A percentile compares a stretch with the other conserved stretches of the same genome.
Conservation (phyloP, 2,113 vertebrate genomes). For the Microcebus ravelobensis region DNA sequence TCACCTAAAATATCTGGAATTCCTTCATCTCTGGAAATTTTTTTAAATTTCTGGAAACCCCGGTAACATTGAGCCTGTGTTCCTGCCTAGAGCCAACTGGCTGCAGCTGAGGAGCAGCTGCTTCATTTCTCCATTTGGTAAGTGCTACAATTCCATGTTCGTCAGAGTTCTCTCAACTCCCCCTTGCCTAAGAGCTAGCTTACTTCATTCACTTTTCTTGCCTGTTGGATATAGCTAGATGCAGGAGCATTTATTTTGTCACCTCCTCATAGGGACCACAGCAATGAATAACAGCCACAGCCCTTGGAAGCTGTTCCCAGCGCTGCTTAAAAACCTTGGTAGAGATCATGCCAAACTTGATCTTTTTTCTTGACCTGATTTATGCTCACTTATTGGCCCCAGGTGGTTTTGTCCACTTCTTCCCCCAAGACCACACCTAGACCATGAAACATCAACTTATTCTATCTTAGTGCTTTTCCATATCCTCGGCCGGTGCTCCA, state of each 20-base stretch:
- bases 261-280: background rate
- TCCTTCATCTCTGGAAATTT: background rate
- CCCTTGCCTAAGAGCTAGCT: background rate
- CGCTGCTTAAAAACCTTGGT: background rate
- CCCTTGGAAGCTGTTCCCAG: background rate
- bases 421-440: background rate
- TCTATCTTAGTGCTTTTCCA: background rate
- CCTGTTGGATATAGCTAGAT: background rate
- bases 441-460: background rate
- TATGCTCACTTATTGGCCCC: background rate
- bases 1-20: constrained; percentile 9
- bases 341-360: background rate
- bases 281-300: background rate
- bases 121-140: background rate
- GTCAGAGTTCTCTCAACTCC: background rate
- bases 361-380: background rate
- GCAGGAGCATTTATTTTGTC: background rate
- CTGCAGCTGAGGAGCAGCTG: background rate
- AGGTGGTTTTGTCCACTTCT: background rate
- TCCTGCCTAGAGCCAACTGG: background rate
- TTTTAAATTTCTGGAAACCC: background rate
- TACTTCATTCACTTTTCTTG: background rate
- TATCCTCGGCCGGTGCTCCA: background rate
- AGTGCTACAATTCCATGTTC: background rate
- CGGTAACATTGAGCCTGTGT: background rate